Percentiles rank a stretch among this genome's conserved stretches.
Conservation (phyloP, 2,888 invertebrate species). For the Zhuqinia jingwanae region DNA sequence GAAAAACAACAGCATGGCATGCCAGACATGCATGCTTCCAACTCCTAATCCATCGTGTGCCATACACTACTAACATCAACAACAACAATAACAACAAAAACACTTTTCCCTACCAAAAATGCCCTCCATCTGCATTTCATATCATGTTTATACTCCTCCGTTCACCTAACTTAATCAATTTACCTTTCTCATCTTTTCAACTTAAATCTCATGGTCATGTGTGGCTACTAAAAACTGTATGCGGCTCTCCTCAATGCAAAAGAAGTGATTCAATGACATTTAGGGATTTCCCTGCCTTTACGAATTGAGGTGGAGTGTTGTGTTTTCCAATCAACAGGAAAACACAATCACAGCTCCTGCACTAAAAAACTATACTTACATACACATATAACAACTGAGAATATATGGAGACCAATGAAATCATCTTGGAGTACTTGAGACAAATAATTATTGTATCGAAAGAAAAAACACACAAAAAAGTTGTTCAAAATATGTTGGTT, state of each 20-base stretch:
- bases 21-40: conserved; percentile 2
- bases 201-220: not conserved
- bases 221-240: not conserved
- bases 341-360: too few species aligned
- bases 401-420: too few species aligned
- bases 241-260: not conserved
- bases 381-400: too few species aligned
- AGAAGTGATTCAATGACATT: not conserved
- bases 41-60: not conserved
- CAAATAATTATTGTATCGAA: too few species aligned
- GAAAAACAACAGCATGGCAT: not conserved
- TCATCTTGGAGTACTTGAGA: too few species aligned
- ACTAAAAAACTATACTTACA: too few species aligned
- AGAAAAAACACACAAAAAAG: too few species aligned
- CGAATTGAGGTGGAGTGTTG: too few species aligned
- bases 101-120: not conserved
- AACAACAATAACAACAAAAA: not conserved
- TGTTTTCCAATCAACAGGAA: too few species aligned
- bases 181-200: not conserved
- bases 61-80: not conserved
- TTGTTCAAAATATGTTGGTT: too few species aligned
- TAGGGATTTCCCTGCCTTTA: not conserved
- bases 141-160: not conserved
- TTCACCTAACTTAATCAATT: not conserved
- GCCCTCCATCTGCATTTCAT: conserved; percentile 14